phyloP scores from a whole-genome alignment of 2,113 vertebrate genomes.

The Entosphenus tridentatus region DNA sequence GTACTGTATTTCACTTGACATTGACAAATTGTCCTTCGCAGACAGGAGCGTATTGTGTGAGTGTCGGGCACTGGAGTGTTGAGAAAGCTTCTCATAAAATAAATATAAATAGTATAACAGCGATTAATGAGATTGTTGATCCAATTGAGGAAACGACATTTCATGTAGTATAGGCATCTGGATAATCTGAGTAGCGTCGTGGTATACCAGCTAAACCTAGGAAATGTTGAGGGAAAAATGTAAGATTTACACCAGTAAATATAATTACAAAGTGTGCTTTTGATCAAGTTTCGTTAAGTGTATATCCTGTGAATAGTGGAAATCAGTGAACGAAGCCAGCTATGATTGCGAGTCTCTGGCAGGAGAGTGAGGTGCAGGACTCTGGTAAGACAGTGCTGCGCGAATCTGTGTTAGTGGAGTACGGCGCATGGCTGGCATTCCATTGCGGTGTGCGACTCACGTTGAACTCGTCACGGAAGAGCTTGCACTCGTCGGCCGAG shows the following conservation, averaged over 20 bases:
- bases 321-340: constrained; percentile 11
- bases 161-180: constrained; percentile 11
- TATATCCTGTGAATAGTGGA: constrained; percentile 12
- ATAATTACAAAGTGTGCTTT: constrained; percentile 11
- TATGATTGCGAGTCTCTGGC: constrained; percentile 5
- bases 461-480: too few relatives aligned
- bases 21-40: too few relatives aligned
- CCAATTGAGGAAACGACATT: constrained; percentile 13
- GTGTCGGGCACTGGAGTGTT: too few relatives aligned
- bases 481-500: too few relatives aligned
- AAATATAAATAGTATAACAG: constrained; percentile 13
- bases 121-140: constrained; percentile 9
- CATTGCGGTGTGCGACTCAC: too few relatives aligned
- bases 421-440: too few relatives aligned
- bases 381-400: too few relatives aligned
- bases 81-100: constrained; percentile 16
- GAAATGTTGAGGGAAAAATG: constrained; percentile 13
- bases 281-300: constrained; percentile 10
- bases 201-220: constrained; percentile 11
- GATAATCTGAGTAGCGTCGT: constrained; percentile 13
- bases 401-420: too few relatives aligned
- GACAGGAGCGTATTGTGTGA: too few relatives aligned
- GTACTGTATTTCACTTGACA: too few relatives aligned
- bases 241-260: constrained; percentile 11
- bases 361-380: too few relatives aligned